Evolutionary conservation across 2,113 vertebrate species (phyloP).

Genomic region (Caracal caracal): DNA sequence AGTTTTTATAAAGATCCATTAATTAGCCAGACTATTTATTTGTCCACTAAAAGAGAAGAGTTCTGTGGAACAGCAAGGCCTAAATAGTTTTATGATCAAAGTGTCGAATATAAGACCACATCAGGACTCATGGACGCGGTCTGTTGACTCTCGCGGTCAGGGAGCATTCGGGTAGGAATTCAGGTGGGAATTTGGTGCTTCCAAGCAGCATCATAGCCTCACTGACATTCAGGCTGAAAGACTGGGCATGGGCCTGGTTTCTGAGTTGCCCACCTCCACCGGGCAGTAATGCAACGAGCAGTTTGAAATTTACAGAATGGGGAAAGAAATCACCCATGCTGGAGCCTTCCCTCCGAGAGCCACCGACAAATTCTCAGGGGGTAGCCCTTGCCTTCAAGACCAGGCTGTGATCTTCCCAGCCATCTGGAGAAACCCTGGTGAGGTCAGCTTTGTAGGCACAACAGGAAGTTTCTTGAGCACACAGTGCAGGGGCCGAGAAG

Average conservation of each 20-base stretch:
- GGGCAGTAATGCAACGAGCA: not conserved
- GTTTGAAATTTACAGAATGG: not conserved
- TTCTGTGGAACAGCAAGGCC: constrained; percentile 32
- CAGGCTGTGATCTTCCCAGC: not conserved
- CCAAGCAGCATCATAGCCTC: not conserved
- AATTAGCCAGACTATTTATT: constrained; percentile 69
- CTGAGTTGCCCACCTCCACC: not conserved
- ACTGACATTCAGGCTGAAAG: not conserved
- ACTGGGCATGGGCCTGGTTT: not conserved
- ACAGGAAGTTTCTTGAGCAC: not conserved
- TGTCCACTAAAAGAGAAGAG: constrained; percentile 49
- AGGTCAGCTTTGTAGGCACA: not conserved
- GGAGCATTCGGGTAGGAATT: not conserved
- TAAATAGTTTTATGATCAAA: constrained; percentile 46
- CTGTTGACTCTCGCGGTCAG: constrained; percentile 10
- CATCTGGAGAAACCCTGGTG: not conserved
- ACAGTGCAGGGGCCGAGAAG: not conserved
- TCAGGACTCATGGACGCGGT: not conserved
- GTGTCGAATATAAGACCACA: not conserved
- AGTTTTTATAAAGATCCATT: constrained; percentile 43
- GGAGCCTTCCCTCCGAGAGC: not conserved
- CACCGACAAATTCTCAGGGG: not conserved
- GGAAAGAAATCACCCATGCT: not conserved
- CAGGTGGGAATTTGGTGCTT: constrained; percentile 43
- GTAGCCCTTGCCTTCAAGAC: not conserved